Evolutionary conservation across 2,797 vertebrate species (phyloP).

Genomic region (Pipistrellus pygmaeus): DNA sequence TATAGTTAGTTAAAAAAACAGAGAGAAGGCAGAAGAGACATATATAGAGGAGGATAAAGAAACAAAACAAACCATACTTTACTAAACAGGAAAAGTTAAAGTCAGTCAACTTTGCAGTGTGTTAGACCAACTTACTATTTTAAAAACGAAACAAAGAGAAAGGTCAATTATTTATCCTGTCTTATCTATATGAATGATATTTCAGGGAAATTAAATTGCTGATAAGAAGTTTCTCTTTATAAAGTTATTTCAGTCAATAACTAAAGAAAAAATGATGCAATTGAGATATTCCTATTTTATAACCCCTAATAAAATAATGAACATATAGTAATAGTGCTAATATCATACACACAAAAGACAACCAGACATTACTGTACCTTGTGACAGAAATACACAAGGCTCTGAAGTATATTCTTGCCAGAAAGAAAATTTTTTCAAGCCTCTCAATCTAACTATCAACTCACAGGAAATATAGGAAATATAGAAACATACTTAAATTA

Average conservation of each 20-base stretch:
- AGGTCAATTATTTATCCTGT: constrained; percentile 27
- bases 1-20: background rate
- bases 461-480: constrained; percentile 38
- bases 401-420: background rate
- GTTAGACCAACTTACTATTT: background rate
- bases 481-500: background rate
- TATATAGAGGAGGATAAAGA: background rate
- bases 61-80: constrained; percentile 77
- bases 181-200: constrained; percentile 34
- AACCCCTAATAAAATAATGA: constrained; percentile 48
- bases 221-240: constrained; percentile 43
- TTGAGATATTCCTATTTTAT: background rate
- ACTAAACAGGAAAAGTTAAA: constrained; percentile 77
- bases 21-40: background rate
- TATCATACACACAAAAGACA: constrained; percentile 37
- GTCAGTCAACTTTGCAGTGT: constrained; percentile 69
- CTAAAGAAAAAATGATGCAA: background rate
- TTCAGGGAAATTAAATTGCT: constrained; percentile 37
- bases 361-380: background rate
- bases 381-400: background rate
- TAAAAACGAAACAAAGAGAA: constrained; percentile 3
- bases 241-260: constrained; percentile 48
- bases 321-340: constrained; percentile 36
- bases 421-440: background rate
- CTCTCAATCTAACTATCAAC: background rate